A percentile compares a stretch with the other conserved stretches of the same genome.
Conservation (phyloP, 1,140 invertebrate genomes). For the Drosophila teissieri region DNA sequence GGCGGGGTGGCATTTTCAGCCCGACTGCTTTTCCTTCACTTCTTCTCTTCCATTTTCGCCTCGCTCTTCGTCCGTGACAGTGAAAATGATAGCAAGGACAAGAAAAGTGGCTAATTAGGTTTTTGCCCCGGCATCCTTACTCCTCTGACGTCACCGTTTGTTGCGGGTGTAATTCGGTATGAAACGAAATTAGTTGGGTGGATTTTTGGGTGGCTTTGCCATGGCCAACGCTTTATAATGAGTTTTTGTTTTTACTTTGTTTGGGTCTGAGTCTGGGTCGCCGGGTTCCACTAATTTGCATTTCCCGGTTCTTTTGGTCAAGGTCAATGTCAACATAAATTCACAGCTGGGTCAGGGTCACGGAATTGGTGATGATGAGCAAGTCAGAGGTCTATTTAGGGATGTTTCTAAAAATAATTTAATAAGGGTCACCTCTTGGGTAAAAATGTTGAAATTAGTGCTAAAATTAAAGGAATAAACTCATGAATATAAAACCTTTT, state of each 20-base stretch:
- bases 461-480: not conserved
- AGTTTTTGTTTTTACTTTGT: constrained; percentile 75
- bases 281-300: constrained; percentile 69
- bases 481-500: not conserved
- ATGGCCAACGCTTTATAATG: constrained; percentile 62
- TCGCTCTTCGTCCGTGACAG: constrained; percentile 48
- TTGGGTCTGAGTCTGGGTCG: constrained; percentile 29
- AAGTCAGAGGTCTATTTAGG: not conserved
- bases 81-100: constrained; percentile 66
- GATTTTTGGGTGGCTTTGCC: constrained; percentile 1
- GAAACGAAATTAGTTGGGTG: constrained; percentile 71
- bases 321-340: constrained; percentile 71
- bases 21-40: constrained; percentile 13
- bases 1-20: constrained; percentile 7
- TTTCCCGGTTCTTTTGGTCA: constrained; percentile 64
- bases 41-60: not conserved
- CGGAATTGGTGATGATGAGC: not conserved
- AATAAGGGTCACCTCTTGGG: not conserved
- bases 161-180: constrained; percentile 70
- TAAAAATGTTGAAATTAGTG: not conserved
- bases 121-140: constrained; percentile 52
- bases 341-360: constrained; percentile 56
- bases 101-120: constrained; percentile 72
- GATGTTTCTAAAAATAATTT: constrained; percentile 23
- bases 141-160: constrained; percentile 61